Percentiles rank a stretch among this genome's conserved stretches.
Evolutionary conservation across 2,113 vertebrate species (phyloP).

Genomic region (Acrocephalus arundinaceus): DNA sequence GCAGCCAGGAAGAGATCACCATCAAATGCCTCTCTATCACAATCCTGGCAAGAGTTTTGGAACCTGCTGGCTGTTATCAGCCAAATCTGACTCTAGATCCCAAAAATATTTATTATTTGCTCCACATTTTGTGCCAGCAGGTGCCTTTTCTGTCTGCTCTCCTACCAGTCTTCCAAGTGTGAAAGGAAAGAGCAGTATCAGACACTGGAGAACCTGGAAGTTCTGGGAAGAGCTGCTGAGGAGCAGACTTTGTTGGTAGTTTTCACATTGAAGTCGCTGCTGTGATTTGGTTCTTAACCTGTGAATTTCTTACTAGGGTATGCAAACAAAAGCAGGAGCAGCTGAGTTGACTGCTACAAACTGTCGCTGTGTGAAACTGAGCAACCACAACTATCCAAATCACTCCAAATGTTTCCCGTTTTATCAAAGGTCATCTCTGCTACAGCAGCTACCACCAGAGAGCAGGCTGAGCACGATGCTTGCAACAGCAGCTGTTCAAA

Average conservation of each 20-base stretch:
- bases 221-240: not conserved
- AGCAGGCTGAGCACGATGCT: constrained; percentile 51
- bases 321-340: constrained; percentile 1
- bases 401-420: not conserved
- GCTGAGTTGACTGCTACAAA: not conserved
- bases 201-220: not conserved
- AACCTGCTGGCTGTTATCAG: not conserved
- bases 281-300: not conserved
- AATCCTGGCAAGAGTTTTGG: not conserved
- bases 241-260: not conserved
- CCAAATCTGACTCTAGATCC: not conserved
- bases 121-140: not conserved
- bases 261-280: not conserved
- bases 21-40: not conserved
- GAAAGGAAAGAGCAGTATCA: not conserved
- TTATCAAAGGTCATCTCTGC: constrained; percentile 46
- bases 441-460: constrained; percentile 58
- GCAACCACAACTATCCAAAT: not conserved
- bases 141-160: not conserved
- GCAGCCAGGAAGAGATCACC: not conserved
- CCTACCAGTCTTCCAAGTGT: not conserved
- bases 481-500: constrained; percentile 5
- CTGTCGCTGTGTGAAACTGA: not conserved
- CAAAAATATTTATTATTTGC: not conserved
- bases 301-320: not conserved